Base-by-base conservation (phyloP, 1,140 invertebrate genomes). In the Trachelipus rathkii region DNA sequence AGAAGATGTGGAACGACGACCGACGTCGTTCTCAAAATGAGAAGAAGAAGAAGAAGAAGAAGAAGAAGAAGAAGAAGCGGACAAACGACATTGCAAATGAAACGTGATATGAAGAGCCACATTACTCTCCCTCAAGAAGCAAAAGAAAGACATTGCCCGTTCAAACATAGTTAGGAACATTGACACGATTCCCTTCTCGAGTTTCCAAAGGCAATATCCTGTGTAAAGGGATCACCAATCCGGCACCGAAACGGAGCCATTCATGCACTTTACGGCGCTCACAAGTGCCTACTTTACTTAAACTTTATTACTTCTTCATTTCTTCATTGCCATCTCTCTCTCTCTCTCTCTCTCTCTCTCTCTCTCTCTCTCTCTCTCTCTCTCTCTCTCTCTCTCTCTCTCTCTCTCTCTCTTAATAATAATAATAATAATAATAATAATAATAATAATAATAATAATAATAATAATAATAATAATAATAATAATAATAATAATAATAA, bases 171-270 rank as follows among this genome's bases (percentile, higher is more conserved):
- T 60, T 60, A 60, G 50, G 19, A 19, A 19, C 11, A 19, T 19
- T 60, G 50, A 60, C 50, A 60, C 50, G 50, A 60, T 60, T 19
- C 50, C 8, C 50, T 60, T 60, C 50, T 60, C 50, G 8, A 60
- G 50, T 60, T 60, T 60, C 33, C 50, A 60, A 60, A 60, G 50
- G 50, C 50, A 60, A 60, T 60, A 60, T 60, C 50, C 50, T 60
- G 50, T 19, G 50, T 60, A 60, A 60, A 60, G 50, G 50, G 50
- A 60, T 13, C 11, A 60, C 50, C 1, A 60, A 60, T 3, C 50
- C 11, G 50, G 19, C 11, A 60, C 1, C 11, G 1, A 60, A 60
- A 60, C 50, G 50, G 50, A 15, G 50, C 8, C 50, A 60, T 60
- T 60, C 2, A 33, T 33, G 50, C 50, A 60, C 2, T 60, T 60